Evolutionary conservation across 2,888 invertebrate species (phyloP).

Genomic region (Lithophane semibrunnea): DNA sequence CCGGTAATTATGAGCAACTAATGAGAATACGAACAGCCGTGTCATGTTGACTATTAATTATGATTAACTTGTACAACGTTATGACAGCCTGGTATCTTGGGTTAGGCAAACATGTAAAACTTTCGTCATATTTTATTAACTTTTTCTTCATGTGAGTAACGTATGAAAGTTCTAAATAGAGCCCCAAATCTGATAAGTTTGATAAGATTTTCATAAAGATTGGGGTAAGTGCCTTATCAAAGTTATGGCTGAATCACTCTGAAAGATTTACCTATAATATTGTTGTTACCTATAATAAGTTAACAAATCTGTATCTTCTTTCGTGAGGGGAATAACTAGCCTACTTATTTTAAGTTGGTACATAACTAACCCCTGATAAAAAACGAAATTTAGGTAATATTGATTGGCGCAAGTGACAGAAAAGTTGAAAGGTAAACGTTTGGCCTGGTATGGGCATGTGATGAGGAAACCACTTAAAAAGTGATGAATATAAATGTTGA

Average conservation of each 20-base stretch:
- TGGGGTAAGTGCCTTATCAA: constrained; percentile 28
- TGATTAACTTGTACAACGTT: constrained; percentile 55
- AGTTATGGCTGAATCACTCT: constrained; percentile 29
- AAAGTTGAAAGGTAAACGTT: no score
- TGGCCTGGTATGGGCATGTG: no score
- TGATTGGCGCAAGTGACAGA: background rate
- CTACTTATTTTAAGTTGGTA: no score
- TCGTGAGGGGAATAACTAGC: background rate
- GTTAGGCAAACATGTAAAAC: constrained; percentile 29
- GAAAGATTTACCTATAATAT: constrained; percentile 24
- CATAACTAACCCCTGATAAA: no score
- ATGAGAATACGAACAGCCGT: constrained; percentile 65
- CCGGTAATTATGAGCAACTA: constrained; percentile 66
- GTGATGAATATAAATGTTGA: no score
- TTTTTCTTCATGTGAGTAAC: constrained; percentile 26
- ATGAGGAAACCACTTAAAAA: no score
- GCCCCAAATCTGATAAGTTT: constrained; percentile 43
- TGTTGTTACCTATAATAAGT: no score
- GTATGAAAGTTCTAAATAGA: constrained; percentile 22
- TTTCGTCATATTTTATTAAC: constrained; percentile 41
- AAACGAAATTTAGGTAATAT: background rate
- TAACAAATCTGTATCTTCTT: background rate
- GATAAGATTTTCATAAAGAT: constrained; percentile 49
- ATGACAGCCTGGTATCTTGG: constrained; percentile 42
- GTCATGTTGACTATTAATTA: constrained; percentile 67